Conservation (phyloP, 2,797 vertebrate species). For the Novumbra hubbsi region DNA sequence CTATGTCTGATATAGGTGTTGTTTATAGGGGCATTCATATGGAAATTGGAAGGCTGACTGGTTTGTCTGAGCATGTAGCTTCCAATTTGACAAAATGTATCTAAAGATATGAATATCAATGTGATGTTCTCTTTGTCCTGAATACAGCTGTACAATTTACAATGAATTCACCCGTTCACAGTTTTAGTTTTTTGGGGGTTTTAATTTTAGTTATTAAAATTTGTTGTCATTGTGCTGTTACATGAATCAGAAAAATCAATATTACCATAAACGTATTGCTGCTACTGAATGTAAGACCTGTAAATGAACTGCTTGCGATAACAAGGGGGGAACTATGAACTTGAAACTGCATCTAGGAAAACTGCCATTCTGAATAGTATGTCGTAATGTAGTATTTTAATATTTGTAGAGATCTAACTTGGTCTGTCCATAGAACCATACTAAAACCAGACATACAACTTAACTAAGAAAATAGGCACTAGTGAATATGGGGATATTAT, state of each 20-base stretch:
- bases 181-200: too few species aligned
- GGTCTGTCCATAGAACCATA: slow-evolving; percentile 47
- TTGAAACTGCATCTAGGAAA: slow-evolving; percentile 18
- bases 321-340: background rate
- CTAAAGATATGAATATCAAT: slow-evolving; percentile 15
- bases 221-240: background rate
- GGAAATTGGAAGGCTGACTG: background rate
- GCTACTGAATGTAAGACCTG: background rate
- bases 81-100: slow-evolving; percentile 15
- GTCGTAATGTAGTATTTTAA: slow-evolving; percentile 32
- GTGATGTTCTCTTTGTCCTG: background rate
- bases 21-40: slow-evolving; percentile 31
- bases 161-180: background rate
- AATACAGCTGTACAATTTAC: background rate
- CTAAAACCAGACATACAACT: slow-evolving; percentile 42
- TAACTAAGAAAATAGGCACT: slow-evolving; percentile 41
- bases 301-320: background rate
- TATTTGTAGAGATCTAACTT: slow-evolving; percentile 31
- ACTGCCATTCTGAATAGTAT: slow-evolving; percentile 28
- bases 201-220: background rate
- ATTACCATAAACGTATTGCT: background rate
- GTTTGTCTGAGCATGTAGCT: slow-evolving; percentile 16
- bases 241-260: background rate
- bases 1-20: slow-evolving; percentile 12
- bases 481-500: slow-evolving; percentile 44